Evolutionary conservation across 1,140 invertebrate species (phyloP).

Genomic region (Heliconius eleuchia): DNA sequence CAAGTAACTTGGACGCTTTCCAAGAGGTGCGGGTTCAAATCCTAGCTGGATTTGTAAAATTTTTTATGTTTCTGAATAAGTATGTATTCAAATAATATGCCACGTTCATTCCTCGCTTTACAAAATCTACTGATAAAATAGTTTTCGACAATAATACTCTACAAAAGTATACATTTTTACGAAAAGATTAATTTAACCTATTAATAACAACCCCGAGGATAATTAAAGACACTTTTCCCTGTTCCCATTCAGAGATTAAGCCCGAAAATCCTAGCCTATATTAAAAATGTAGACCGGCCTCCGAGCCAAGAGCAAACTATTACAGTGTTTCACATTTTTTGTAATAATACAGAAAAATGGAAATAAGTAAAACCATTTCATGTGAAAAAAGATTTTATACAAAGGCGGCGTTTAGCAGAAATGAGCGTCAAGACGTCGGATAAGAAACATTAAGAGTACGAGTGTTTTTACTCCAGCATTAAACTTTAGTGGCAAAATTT

Average conservation of each 20-base stretch:
- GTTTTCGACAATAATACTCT: neutral
- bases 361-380: constrained; percentile 14
- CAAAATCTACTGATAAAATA: neutral
- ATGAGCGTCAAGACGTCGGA: constrained; percentile 21
- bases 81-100: constrained; percentile 6
- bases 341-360: constrained; percentile 44
- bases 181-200: constrained; percentile 32
- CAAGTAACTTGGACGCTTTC: too few species aligned
- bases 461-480: constrained; percentile 50
- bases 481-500: constrained; percentile 65
- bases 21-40: too few species aligned
- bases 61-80: too few species aligned
- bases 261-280: constrained; percentile 58
- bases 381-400: constrained; percentile 9
- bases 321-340: constrained; percentile 71
- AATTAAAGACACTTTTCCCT: constrained; percentile 34
- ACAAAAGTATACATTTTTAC: constrained; percentile 23
- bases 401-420: constrained; percentile 7
- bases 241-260: constrained; percentile 39
- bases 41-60: too few species aligned
- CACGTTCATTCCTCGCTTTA: neutral
- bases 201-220: constrained; percentile 36
- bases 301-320: constrained; percentile 61
- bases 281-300: constrained; percentile 64
- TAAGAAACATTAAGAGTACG: constrained; percentile 44